Percentiles rank a stretch among this genome's conserved stretches.
Evolutionary conservation across 1,140 invertebrate species (phyloP).

Genomic region (Conus betulinus): DNA sequence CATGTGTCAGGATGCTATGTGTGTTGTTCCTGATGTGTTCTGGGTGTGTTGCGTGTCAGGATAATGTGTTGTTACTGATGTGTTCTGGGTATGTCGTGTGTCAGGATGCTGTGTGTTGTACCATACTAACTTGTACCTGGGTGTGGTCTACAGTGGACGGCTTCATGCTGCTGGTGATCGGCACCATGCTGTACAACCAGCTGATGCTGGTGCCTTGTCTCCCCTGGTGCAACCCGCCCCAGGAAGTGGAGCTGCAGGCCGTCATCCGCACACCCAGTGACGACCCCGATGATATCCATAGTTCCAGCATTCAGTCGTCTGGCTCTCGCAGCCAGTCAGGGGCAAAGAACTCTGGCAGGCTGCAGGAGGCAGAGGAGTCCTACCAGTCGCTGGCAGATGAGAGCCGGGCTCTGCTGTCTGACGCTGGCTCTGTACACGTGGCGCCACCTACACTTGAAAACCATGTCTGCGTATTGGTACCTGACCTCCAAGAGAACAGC

Average conservation of each 20-base stretch:
- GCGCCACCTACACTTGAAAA: not conserved
- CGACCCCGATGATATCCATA: not conserved
- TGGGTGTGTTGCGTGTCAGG: too few species aligned
- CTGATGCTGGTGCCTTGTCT: conserved; percentile 64
- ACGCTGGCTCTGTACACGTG: not conserved
- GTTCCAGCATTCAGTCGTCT: not conserved
- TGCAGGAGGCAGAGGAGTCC: conserved; percentile 37
- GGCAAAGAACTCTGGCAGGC: not conserved
- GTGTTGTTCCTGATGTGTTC: too few species aligned
- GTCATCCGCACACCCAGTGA: not conserved
- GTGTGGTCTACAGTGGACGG: conserved; percentile 66
- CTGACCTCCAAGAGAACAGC: too few species aligned
- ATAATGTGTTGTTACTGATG: too few species aligned
- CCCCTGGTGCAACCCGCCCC: conserved; percentile 55
- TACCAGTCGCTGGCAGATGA: conserved; percentile 31
- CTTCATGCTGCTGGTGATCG: conserved; percentile 70
- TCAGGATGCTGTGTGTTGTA: too few species aligned
- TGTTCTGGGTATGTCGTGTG: too few species aligned
- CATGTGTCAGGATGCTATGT: too few species aligned
- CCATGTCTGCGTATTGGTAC: too few species aligned
- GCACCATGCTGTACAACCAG: conserved; percentile 70
- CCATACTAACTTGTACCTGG: too few species aligned
- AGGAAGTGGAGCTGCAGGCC: conserved; percentile 11
- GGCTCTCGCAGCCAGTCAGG: not conserved
- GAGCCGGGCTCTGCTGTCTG: not conserved